phyloP scores from a whole-genome alignment of 1,140 invertebrate species.

The Achatina immaculata region DNA sequence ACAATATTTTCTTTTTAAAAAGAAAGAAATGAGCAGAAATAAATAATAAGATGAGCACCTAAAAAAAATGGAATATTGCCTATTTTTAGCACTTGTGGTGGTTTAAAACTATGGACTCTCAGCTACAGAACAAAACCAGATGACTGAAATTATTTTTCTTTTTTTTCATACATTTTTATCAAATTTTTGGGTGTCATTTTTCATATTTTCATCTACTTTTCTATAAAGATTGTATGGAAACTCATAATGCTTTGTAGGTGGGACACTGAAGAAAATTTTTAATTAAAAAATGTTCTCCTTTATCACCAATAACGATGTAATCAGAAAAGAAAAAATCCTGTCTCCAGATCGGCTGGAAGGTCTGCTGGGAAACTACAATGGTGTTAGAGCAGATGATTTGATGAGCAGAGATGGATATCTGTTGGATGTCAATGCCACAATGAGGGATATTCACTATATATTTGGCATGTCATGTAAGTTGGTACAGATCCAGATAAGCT shows the following conservation, averaged over 20 bases:
- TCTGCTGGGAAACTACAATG: constrained; percentile 91
- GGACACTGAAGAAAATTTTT: too few relatives aligned
- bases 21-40: background rate
- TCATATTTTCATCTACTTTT: background rate
- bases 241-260: too few relatives aligned
- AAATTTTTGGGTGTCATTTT: background rate
- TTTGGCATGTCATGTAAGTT: constrained; percentile 66
- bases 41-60: background rate
- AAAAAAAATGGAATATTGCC: background rate
- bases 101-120: background rate
- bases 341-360: constrained; percentile 76
- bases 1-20: background rate
- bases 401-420: constrained; percentile 78
- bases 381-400: constrained; percentile 77
- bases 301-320: too few relatives aligned
- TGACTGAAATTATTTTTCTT: background rate
- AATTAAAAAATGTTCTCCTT: too few relatives aligned
- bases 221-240: too few relatives aligned
- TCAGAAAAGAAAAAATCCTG: too few relatives aligned
- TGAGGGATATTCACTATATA: constrained; percentile 56
- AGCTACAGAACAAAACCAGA: background rate
- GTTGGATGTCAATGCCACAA: constrained; percentile 40
- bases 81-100: background rate
- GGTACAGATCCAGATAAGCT: background rate
- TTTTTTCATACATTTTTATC: background rate